A percentile compares a stretch with the other conserved stretches of the same genome.
Evolutionary conservation across 2,797 vertebrate genomes (phyloP).

Genomic region (Hybognathus amarus): DNA sequence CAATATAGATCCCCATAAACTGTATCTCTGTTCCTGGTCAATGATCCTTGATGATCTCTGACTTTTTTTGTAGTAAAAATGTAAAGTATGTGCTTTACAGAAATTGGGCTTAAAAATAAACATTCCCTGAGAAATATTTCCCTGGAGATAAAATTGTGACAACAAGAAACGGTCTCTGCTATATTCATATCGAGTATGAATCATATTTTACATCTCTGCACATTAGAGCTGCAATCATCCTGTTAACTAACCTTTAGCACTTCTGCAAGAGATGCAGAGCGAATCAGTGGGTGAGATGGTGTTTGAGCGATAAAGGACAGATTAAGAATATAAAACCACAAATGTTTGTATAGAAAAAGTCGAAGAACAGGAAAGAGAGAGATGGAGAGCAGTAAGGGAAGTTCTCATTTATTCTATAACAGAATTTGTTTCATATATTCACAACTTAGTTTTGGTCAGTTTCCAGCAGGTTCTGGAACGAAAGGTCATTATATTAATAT

Average conservation of each 20-base stretch:
- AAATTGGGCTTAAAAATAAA: background rate
- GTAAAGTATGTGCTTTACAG: background rate
- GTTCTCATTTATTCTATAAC: background rate
- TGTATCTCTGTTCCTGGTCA: background rate
- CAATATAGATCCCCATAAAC: background rate
- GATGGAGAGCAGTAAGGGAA: background rate
- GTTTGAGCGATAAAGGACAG: background rate
- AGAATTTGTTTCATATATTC: background rate
- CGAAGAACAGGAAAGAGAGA: background rate
- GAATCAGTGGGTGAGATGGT: background rate
- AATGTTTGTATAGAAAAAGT: background rate
- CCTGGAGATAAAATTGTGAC: background rate
- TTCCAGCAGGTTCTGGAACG: conserved; percentile 1
- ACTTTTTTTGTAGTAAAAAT: background rate
- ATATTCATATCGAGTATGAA: background rate
- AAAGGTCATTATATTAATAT: background rate
- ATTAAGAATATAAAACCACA: background rate
- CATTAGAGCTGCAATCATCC: conserved; percentile 7
- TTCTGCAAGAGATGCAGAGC: background rate
- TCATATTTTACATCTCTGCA: background rate
- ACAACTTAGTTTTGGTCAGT: background rate
- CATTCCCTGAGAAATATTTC: background rate
- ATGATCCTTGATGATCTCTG: background rate
- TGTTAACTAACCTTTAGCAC: background rate
- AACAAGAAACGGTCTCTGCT: background rate